Base-by-base conservation (phyloP, 2,113 vertebrate species). In the Fulmarus glacialis region DNA sequence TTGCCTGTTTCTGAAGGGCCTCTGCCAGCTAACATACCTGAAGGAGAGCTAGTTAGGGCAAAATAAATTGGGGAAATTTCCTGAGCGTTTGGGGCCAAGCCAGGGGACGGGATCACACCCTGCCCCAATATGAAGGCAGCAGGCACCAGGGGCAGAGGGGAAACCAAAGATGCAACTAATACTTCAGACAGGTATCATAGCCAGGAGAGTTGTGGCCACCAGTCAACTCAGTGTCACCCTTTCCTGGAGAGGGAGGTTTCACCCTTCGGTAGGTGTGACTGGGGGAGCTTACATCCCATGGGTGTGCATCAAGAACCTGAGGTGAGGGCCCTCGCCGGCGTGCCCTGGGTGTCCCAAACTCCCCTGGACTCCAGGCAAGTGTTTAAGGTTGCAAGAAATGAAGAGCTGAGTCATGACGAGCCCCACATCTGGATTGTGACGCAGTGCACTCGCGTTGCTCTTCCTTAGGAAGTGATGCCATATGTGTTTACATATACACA, bases 261-360 rank as follows among this genome's bases (percentile, higher is more conserved):
- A 52, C 1, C 16, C 13, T 8, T 26, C 2, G 0, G 5, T n/a
- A 47, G 20, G 18, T 14, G 13, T 55, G 34, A 56, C 16, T 29
- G 4, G 3, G 7, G 20, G 19, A 91, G 5, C 11, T 73, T 72
- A 74, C 6, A 26, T 43, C 29, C 23, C 29, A 6, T 16, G 32
- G 5, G 4, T 30, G 13, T 0, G 0, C 10, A 59, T 8, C 38
- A 71, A 70, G 30, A 23, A 36, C 26, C 27, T 34, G 42, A 80
- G 38, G 38, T 5, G 2, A 34, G 8, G 15, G 19, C 9, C 11
- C 9, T 82, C 0, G 0, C 20, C 14, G 4, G 8, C 1, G 1
- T 56, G 42, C 12, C 21, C 30, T 48, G 48, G 7, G 20, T 56
- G 47, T 77, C 72, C 42, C 71, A 66, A 66, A 90, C 16, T 42